phyloP scores from a whole-genome alignment of 2,888 invertebrate genomes.

The Sphaeridia pumilis region DNA sequence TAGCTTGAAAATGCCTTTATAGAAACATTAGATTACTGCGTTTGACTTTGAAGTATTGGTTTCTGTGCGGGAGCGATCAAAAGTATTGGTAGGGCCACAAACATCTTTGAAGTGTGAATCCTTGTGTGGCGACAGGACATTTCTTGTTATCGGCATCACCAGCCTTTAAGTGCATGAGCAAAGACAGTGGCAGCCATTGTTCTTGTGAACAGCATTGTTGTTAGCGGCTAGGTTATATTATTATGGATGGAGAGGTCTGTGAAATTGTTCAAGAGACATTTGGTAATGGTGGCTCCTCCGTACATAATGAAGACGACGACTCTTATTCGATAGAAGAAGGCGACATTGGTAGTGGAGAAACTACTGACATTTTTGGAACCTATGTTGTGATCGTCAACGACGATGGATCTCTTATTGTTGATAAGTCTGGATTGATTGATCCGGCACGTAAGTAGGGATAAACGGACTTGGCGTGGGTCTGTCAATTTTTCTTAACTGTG shows the following conservation, averaged over 20 bases:
- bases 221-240: too few species aligned
- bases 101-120: too few species aligned
- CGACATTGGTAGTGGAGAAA: neutral
- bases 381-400: constrained; percentile 66
- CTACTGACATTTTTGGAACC: constrained; percentile 8
- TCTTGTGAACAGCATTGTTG: too few species aligned
- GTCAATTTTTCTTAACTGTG: neutral
- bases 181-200: too few species aligned
- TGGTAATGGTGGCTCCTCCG: neutral
- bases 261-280: neutral
- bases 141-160: too few species aligned
- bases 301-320: neutral
- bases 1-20: too few species aligned
- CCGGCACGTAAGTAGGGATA: constrained; percentile 5
- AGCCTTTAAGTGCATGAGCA: too few species aligned
- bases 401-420: constrained; percentile 71
- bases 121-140: too few species aligned
- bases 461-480: neutral
- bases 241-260: neutral
- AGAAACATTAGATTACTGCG: too few species aligned
- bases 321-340: neutral
- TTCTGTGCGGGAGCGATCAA: too few species aligned
- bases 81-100: too few species aligned
- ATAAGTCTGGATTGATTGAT: constrained; percentile 43
- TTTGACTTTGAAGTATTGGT: too few species aligned